A percentile compares a stretch with the other conserved stretches of the same genome.
phyloP scores from a whole-genome alignment of 1,140 invertebrate species.

The Popillia japonica region DNA sequence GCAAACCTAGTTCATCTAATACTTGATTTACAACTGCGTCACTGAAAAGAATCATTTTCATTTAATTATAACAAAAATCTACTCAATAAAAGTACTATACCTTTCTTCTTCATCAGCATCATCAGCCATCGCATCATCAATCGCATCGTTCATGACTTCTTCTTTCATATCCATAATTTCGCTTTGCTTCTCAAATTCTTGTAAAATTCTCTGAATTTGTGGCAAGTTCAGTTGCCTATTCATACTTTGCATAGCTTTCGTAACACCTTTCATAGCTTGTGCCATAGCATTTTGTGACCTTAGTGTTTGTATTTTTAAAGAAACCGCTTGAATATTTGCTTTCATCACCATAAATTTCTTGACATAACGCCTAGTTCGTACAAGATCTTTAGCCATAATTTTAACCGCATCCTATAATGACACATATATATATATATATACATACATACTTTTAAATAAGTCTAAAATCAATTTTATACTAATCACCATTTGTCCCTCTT shows the following conservation, averaged over 20 bases:
- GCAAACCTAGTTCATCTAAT: constrained; percentile 95
- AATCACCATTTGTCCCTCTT: constrained; percentile 97
- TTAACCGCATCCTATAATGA: constrained; percentile 93
- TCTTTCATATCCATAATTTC: constrained; percentile 99
- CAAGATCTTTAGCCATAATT: constrained; percentile 99
- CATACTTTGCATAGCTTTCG: constrained; percentile 98
- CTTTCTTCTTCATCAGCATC: constrained; percentile 98
- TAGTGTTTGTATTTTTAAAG: constrained; percentile 97
- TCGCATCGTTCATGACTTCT: constrained; percentile 99
- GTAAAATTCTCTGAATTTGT: constrained; percentile 98
- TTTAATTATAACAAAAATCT: not conserved
- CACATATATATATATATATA: no score
- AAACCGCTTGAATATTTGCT: constrained; percentile 99
- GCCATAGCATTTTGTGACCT: constrained; percentile 99
- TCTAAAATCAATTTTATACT: not conserved
- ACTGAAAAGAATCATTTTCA: constrained; percentile 60
- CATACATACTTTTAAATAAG: not conserved
- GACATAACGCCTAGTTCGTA: constrained; percentile 92
- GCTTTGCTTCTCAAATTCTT: constrained; percentile 99
- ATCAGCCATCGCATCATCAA: constrained; percentile 99
- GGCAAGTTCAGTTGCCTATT: constrained; percentile 97
- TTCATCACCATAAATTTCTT: constrained; percentile 99
- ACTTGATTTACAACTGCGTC: constrained; percentile 93
- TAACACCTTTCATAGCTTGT: constrained; percentile 99
- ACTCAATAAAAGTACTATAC: constrained; percentile 60